A percentile compares a stretch with the other conserved stretches of the same genome.
These are phyloP conservation scores for Rhinatrema bivittatum DNA, from an alignment of 2,797 vertebrate genomes.

Conservation along the genomic window DNA sequence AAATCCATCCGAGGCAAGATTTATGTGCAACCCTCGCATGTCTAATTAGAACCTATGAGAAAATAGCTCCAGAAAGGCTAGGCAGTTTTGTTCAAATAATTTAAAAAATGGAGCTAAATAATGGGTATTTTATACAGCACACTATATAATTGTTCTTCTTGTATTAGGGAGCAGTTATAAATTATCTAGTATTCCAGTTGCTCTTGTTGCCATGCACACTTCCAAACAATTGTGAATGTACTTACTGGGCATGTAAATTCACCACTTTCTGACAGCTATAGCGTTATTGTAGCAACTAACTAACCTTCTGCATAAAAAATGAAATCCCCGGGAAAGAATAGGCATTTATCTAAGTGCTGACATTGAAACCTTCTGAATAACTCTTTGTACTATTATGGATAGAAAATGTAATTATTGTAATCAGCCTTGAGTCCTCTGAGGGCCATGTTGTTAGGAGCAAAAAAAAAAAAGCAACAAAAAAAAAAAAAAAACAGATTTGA, in stretches of 20 bases:
- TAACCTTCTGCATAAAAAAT: slow-evolving; percentile 48
- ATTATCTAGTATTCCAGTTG: slow-evolving; percentile 45
- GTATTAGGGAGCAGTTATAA: slow-evolving; percentile 45
- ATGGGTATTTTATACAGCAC: slow-evolving; percentile 48
- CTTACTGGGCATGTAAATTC: slow-evolving; percentile 42
- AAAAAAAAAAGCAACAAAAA: background rate
- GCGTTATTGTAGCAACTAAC: slow-evolving; percentile 38
- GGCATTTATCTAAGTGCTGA: slow-evolving; percentile 54
- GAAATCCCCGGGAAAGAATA: slow-evolving; percentile 45
- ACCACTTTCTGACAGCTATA: slow-evolving; percentile 32
- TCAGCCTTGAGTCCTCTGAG: slow-evolving; percentile 58
- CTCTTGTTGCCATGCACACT: slow-evolving; percentile 26
- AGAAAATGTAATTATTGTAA: slow-evolving; percentile 63
- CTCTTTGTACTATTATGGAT: slow-evolving; percentile 52
- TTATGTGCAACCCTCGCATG: slow-evolving; percentile 45
- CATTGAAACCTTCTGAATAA: slow-evolving; percentile 54
- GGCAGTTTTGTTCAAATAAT: slow-evolving; percentile 45
- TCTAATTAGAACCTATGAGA: slow-evolving; percentile 47
- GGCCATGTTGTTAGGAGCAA: slow-evolving; percentile 32
- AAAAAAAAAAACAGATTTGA: slow-evolving; percentile 32
- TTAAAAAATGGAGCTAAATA: slow-evolving; percentile 50
- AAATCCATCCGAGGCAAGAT: slow-evolving; percentile 46
- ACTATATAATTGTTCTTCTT: slow-evolving; percentile 49
- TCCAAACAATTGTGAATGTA: slow-evolving; percentile 44
- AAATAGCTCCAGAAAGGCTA: slow-evolving; percentile 39